phyloP scores from a whole-genome alignment of 2,113 vertebrate genomes.

The Nothocercus nigrocapillus region DNA sequence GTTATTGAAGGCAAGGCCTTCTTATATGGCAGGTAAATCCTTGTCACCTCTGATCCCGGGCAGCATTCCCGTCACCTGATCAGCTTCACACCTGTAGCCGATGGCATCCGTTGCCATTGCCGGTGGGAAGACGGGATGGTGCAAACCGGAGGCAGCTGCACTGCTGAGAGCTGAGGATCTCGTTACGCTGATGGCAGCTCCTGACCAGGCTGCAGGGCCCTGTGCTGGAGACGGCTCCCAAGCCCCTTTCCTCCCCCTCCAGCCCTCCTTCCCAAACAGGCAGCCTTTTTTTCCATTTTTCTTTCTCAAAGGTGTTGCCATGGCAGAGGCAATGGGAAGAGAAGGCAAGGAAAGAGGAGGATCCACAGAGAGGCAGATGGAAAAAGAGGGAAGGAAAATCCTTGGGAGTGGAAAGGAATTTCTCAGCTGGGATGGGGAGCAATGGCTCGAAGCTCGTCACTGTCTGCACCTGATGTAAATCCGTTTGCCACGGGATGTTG shows the following conservation, averaged over 20 bases:
- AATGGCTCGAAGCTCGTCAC: neutral
- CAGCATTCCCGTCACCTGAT: neutral
- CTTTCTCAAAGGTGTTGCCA: neutral
- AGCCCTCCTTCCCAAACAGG: neutral
- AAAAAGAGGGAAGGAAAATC: neutral
- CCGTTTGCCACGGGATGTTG: neutral
- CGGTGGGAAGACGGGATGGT: rapidly evolving
- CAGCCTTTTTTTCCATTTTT: neutral
- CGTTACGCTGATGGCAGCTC: neutral
- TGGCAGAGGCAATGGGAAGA: neutral
- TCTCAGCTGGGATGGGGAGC: neutral
- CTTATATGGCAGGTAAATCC: rapidly evolving
- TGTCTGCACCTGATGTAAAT: constrained; percentile 49
- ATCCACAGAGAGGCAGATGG: neutral
- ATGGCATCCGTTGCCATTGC: neutral
- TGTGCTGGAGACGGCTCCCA: neutral
- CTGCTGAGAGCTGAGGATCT: rapidly evolving
- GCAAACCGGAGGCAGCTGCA: rapidly evolving
- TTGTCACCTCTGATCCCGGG: neutral
- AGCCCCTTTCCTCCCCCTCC: neutral
- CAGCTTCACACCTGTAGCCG: neutral
- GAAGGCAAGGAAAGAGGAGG: neutral
- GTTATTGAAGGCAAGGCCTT: rapidly evolving
- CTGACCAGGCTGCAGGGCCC: neutral
- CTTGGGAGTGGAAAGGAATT: neutral